A percentile compares a stretch with the other conserved stretches of the same genome.
Evolutionary conservation across 2,888 invertebrate species (phyloP).

Genomic region (Caenorhabditis auriculariae): DNA sequence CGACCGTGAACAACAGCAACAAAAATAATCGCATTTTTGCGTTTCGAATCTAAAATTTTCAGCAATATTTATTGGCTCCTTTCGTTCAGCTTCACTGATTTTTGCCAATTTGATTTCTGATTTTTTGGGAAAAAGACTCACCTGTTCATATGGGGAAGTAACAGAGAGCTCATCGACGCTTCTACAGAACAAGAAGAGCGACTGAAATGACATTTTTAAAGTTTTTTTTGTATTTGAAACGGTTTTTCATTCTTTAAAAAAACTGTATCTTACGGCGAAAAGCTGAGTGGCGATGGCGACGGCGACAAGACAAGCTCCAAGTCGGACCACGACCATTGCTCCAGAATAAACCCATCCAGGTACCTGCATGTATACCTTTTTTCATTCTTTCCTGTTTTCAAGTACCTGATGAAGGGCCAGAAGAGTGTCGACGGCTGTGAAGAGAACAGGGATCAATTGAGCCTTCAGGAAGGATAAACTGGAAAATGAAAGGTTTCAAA

Average conservation of each 20-base stretch:
- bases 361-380: not conserved
- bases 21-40: conserved; percentile 18
- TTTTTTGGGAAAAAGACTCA: no score
- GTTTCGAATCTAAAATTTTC: no score
- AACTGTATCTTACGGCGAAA: conserved; percentile 15
- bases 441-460: conserved; percentile 18
- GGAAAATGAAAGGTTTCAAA: not conserved
- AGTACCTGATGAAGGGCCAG: conserved; percentile 13
- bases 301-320: conserved; percentile 16
- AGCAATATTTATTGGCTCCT: no score
- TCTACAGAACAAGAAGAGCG: conserved; percentile 19
- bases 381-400: not conserved
- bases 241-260: not conserved
- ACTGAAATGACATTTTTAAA: conserved; percentile 10
- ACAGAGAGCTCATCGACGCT: conserved; percentile 18
- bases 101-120: no score
- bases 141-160: conserved; percentile 22
- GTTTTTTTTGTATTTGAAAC: not conserved
- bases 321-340: conserved; percentile 7
- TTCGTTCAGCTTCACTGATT: no score
- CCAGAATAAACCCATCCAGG: conserved; percentile 14
- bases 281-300: conserved; percentile 19
- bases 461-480: conserved; percentile 19
- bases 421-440: conserved; percentile 25
- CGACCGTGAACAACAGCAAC: conserved; percentile 14